These are phyloP conservation scores for Cepaea hortensis DNA, from an alignment of 2,888 invertebrate species.

Conservation along the genomic window DNA sequence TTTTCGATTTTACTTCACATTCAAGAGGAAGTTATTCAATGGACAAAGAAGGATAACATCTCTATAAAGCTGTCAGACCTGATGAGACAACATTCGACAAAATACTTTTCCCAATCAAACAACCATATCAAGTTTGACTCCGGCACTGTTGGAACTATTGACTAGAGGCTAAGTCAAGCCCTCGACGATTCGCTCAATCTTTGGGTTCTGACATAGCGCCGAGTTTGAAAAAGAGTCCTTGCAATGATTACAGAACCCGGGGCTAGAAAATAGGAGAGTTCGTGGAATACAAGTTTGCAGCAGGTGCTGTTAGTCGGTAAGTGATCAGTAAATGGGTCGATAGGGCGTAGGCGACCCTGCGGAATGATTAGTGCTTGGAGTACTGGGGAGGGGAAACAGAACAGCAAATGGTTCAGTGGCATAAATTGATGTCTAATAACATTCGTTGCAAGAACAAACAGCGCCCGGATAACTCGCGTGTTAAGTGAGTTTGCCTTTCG, in stretches of 20 bases:
- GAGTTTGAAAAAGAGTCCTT: neutral
- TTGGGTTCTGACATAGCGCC: neutral
- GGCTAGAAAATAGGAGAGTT: neutral
- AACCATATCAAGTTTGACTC: neutral
- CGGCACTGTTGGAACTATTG: neutral
- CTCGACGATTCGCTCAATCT: slow-evolving; percentile 16
- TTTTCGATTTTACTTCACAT: neutral
- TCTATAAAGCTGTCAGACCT: no score
- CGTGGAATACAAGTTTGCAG: neutral
- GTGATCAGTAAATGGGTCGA: slow-evolving; percentile 23
- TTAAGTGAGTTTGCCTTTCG: no score
- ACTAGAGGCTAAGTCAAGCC: neutral
- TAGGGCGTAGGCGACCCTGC: slow-evolving; percentile 11
- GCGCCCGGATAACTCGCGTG: no score
- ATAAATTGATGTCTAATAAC: no score
- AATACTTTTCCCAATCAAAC: neutral
- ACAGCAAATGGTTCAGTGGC: neutral
- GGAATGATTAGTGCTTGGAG: neutral
- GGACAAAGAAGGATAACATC: no score
- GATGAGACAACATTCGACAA: no score
- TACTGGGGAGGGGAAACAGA: neutral
- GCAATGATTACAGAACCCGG: slow-evolving; percentile 7
- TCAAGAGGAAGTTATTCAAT: no score
- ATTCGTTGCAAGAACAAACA: no score
- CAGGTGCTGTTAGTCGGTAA: slow-evolving; percentile 10